Evolutionary conservation across 1,140 invertebrate species (phyloP).

Genomic region (Diabrotica virgifera): DNA sequence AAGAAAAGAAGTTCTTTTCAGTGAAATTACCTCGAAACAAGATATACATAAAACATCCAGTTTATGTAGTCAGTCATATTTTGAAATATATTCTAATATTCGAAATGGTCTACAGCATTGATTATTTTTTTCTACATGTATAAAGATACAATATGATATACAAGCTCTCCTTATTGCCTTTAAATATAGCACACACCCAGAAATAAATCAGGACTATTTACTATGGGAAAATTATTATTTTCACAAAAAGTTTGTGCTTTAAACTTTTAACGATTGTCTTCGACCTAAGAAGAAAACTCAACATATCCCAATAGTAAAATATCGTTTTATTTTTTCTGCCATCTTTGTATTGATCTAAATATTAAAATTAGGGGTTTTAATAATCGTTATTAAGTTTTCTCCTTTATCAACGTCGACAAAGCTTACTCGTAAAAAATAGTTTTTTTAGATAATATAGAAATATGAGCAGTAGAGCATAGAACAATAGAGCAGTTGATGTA

Average conservation of each 20-base stretch:
- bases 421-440: neutral
- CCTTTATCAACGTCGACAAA: too few species aligned
- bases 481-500: conserved; percentile 42
- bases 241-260: neutral
- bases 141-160: neutral
- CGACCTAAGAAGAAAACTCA: neutral
- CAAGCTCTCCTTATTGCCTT: neutral
- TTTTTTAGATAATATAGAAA: conserved; percentile 9
- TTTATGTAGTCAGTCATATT: too few species aligned
- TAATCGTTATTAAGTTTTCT: too few species aligned
- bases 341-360: neutral
- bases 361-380: too few species aligned
- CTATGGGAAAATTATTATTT: neutral
- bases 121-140: neutral
- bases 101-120: too few species aligned
- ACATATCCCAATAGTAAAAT: neutral
- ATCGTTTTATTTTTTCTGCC: neutral
- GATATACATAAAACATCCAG: too few species aligned
- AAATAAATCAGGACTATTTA: neutral
- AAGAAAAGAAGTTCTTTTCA: too few species aligned
- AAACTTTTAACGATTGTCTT: neutral
- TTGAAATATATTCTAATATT: too few species aligned
- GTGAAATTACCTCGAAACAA: too few species aligned
- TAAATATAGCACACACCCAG: neutral
- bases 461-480: conserved; percentile 41